Percentiles rank a stretch among this genome's conserved stretches.
phyloP scores from a whole-genome alignment of 2,888 invertebrate species.

The Drosophila macrospina region DNA sequence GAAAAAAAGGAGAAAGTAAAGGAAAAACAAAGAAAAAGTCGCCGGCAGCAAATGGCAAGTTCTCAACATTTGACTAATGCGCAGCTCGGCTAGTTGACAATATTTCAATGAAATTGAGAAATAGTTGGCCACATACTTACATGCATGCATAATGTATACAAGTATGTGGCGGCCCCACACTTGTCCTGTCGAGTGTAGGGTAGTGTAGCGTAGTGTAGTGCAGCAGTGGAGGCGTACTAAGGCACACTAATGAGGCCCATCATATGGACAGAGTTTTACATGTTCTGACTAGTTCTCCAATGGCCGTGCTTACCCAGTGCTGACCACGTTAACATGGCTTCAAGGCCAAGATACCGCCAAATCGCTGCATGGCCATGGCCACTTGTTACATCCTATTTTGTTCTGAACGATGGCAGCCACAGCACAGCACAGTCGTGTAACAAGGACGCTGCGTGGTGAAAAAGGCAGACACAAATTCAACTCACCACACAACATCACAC shows the following conservation, averaged over 20 bases:
- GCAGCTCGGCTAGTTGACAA: constrained; percentile 64
- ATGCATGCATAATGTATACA: constrained; percentile 7
- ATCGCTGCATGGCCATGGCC: constrained; percentile 46
- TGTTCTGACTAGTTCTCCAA: background rate
- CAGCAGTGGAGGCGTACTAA: background rate
- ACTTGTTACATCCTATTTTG: constrained; percentile 70
- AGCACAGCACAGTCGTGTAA: background rate
- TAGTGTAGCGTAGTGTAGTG: background rate
- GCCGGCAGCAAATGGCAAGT: constrained; percentile 32
- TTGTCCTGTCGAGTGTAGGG: background rate
- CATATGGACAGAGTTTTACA: background rate
- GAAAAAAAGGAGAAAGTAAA: constrained; percentile 24
- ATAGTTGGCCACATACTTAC: constrained; percentile 56
- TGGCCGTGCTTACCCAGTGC: background rate
- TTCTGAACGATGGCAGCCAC: constrained; percentile 16
- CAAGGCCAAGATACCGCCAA: constrained; percentile 33
- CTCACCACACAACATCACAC: constrained; percentile 45
- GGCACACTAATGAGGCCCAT: constrained; percentile 4
- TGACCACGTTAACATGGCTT: background rate
- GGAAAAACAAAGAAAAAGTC: constrained; percentile 23
- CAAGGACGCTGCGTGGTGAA: constrained; percentile 48
- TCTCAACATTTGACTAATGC: constrained; percentile 69
- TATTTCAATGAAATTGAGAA: constrained; percentile 68
- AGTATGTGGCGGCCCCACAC: constrained; percentile 3
- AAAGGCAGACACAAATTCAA: constrained; percentile 41